Base-by-base conservation (phyloP, 2,888 invertebrate species). In the Priocnemis perturbator region DNA sequence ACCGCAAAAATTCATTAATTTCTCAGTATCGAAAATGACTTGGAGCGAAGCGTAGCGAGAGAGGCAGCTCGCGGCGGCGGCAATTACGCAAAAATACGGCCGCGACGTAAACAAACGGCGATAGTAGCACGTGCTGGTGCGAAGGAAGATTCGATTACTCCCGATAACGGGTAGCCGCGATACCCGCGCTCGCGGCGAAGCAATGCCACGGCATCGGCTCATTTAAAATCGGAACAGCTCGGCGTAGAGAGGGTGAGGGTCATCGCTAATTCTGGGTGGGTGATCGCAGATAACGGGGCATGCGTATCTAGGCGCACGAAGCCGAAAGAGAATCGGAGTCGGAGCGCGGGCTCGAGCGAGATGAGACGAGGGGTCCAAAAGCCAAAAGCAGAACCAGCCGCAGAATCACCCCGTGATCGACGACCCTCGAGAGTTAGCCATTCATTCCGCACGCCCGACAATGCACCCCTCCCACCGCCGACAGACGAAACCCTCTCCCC, bases 251-350 rank as follows among this genome's bases (percentile, higher is more conserved):
- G 70, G 68, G 71, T 74, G 70, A 65, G 71, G 65, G 75, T 48
- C 69, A 71, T 30, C 61, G 71, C 70, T 75, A 74, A 75, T 77
- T 76, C 71, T 67, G 71, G 71, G 69, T 65, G 57, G 65, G 69
- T 68, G 79, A 81, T 81, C 66, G 64, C 52, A 73, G 79, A 78
- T 79, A 78, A 78, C 78, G 76, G n/a, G n/a, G n/a, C 71, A 71
- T 73, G 26, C 78, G 75, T 79, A 76, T 72, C 70, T 79, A 79
- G 78, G 79, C 73, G 50, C 75, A 26, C 75, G 75, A 26, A 26
- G 26, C 26, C 77, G 76, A 74, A 73, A 75, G 64, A 47, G 60
- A 26, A 17, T 7, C n/a, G 11, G 50, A 17, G n/a, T 14, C 1
- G n/a, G 17, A 11, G 4, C 11, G 11, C 47, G 15, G 48, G 17